phyloP scores from a whole-genome alignment of 2,113 vertebrate genomes.

The Carollia perspicillata region DNA sequence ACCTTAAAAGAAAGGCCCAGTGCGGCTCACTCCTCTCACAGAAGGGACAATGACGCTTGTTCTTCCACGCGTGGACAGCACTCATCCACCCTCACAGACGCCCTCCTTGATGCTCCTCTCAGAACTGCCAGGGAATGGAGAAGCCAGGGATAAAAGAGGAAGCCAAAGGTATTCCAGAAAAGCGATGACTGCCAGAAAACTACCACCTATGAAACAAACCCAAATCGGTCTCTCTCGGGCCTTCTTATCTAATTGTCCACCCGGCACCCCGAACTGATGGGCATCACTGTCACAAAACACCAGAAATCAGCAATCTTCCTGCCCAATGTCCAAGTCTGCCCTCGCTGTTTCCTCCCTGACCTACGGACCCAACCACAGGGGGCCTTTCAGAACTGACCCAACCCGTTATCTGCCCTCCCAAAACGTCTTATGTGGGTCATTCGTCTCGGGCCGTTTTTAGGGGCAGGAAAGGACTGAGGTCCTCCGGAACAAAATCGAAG shows the following conservation, averaged over 20 bases:
- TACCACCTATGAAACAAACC: not conserved
- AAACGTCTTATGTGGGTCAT: not conserved
- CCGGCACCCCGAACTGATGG: not conserved
- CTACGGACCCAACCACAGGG: not conserved
- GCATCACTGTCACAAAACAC: not conserved
- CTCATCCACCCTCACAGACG: no score
- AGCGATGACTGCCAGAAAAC: not conserved
- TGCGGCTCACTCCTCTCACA: not conserved
- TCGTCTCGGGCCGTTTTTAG: not conserved
- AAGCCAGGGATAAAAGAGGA: no score
- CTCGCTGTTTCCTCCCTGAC: not conserved
- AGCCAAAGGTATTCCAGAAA: not conserved
- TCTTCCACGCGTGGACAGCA: not conserved
- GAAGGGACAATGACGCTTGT: no score
- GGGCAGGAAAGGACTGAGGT: not conserved
- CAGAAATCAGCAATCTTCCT: not conserved
- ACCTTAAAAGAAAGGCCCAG: not conserved
- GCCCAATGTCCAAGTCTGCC: not conserved
- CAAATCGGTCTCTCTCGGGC: not conserved
- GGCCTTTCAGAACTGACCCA: not conserved
- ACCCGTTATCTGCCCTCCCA: not conserved
- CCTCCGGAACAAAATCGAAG: not conserved
- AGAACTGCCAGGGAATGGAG: not conserved
- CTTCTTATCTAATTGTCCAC: not conserved
- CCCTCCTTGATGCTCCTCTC: not conserved